phyloP scores from a whole-genome alignment of 2,113 vertebrate species.

The Xenopus borealis region DNA sequence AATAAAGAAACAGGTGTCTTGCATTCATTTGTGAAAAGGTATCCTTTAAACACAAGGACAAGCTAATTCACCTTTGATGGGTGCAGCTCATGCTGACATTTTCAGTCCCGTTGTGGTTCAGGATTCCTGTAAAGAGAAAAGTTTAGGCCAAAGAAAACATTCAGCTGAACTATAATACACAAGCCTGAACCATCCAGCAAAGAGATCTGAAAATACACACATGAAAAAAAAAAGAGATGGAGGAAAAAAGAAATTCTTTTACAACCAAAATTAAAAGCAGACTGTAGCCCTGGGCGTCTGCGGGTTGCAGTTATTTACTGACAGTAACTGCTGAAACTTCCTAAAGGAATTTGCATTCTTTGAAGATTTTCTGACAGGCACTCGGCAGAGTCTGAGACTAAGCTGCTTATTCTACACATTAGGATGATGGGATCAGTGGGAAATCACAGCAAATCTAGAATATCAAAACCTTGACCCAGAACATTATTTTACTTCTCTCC shows the following conservation, averaged over 20 bases:
- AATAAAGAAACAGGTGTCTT: conserved; percentile 11
- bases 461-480: conserved; percentile 2
- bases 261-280: conserved; percentile 61
- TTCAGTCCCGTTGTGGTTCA: neutral
- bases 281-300: conserved; percentile 56
- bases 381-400: conserved; percentile 46
- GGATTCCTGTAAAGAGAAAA: conserved; percentile 4
- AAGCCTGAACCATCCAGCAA: conserved; percentile 46
- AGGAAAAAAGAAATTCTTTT: conserved; percentile 51
- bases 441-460: conserved; percentile 7
- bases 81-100: conserved; percentile 6
- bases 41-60: neutral
- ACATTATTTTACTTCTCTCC: neutral
- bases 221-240: conserved; percentile 1
- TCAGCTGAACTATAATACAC: conserved; percentile 39
- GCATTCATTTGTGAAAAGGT: neutral
- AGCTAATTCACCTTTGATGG: conserved; percentile 17
- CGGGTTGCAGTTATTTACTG: conserved; percentile 56
- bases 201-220: conserved; percentile 49
- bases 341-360: conserved; percentile 61
- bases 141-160: conserved; percentile 51
- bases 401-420: neutral
- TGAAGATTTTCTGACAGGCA: conserved; percentile 61
- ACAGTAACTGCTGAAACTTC: conserved; percentile 58
- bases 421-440: neutral